phyloP scores from a whole-genome alignment of 2,113 vertebrate genomes.

The Anser cygnoides region DNA sequence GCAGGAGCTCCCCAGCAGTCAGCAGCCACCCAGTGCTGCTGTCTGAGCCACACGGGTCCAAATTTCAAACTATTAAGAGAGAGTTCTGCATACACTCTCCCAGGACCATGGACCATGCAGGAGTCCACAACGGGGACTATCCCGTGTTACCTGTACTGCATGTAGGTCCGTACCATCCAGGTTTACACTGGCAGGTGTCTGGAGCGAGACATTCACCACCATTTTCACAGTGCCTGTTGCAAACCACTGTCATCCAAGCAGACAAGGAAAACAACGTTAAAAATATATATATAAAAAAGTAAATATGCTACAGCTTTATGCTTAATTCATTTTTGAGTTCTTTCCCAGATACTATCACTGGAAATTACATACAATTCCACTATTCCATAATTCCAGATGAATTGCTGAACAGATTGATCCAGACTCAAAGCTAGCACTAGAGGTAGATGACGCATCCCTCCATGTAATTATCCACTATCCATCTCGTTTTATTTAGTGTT shows the following conservation, averaged over 20 bases:
- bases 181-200: constrained; percentile 85
- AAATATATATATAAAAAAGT: neutral
- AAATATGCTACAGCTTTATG: neutral
- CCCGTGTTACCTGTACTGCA: constrained; percentile 84
- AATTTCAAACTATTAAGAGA: neutral
- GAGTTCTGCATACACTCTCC: accelerated
- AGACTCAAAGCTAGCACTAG: neutral
- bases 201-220: constrained; percentile 87
- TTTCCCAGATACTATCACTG: neutral
- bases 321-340: neutral
- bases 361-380: neutral
- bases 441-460: neutral
- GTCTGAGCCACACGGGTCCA: accelerated
- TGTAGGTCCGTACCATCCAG: constrained; percentile 88
- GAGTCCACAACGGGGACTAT: neutral
- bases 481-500: neutral
- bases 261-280: neutral
- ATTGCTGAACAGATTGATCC: neutral
- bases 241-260: constrained; percentile 82
- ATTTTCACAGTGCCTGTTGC: constrained; percentile 92
- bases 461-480: neutral
- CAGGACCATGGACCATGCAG: neutral
- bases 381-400: neutral
- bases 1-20: neutral
- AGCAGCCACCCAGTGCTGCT: neutral